Conservation (phyloP, 2,113 vertebrate species). For the Oreotragus oreotragus region DNA sequence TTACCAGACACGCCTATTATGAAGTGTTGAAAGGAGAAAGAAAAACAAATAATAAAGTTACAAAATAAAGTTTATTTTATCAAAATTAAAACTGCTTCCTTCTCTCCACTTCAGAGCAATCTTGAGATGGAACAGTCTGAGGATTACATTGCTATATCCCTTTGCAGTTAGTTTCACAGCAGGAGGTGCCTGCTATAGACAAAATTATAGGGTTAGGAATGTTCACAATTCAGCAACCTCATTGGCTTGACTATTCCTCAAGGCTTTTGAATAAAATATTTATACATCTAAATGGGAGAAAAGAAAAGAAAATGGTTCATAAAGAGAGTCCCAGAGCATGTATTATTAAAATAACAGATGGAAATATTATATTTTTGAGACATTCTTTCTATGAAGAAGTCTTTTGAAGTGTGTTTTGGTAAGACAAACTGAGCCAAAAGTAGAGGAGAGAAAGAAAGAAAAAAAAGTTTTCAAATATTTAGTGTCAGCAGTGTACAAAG, state of each 20-base stretch:
- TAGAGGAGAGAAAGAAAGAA: not conserved
- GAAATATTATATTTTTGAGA: slow-evolving; percentile 82
- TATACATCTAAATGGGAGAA: slow-evolving; percentile 70
- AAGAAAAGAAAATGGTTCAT: slow-evolving; percentile 71
- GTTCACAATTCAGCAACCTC: slow-evolving; percentile 37
- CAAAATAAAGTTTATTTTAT: slow-evolving; percentile 63
- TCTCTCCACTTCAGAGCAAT: slow-evolving; percentile 48
- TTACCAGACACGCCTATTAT: slow-evolving; percentile 53
- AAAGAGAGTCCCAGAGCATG: slow-evolving; percentile 74
- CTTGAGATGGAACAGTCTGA: not conserved
- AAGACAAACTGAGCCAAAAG: slow-evolving; percentile 76
- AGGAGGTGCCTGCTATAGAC: slow-evolving; percentile 62
- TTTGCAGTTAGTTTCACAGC: slow-evolving; percentile 58
- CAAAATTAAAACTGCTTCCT: slow-evolving; percentile 70
- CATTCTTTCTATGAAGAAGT: slow-evolving; percentile 77
- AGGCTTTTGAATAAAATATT: slow-evolving; percentile 66
- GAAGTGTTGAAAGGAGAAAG: slow-evolving; percentile 70
- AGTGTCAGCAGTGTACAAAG: slow-evolving; percentile 71
- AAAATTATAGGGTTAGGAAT: slow-evolving; percentile 61
- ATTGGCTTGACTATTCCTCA: slow-evolving; percentile 64
- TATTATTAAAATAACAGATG: slow-evolving; percentile 83
- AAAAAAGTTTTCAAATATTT: slow-evolving; percentile 61
- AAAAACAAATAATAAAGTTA: slow-evolving; percentile 72
- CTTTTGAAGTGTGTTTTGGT: slow-evolving; percentile 79
- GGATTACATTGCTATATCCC: slow-evolving; percentile 55